Evolutionary conservation across 2,888 invertebrate species (phyloP), one percentile per base, ranked within the genome.

Genomic region (Eumacrocentrus americanus): DNA sequence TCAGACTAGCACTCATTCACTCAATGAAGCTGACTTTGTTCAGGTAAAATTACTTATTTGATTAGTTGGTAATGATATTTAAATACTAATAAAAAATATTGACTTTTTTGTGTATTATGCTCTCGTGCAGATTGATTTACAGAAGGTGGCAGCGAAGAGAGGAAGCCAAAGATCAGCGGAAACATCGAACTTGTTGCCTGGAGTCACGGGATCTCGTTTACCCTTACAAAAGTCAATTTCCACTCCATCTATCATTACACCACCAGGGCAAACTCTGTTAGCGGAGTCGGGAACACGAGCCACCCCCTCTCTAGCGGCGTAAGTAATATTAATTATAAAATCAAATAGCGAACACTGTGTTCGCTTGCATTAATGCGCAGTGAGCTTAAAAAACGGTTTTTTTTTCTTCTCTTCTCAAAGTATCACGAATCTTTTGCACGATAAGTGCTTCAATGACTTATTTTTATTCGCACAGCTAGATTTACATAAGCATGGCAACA

Each of bases 221-320:
- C 92, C 93, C 59, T 84, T 94, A 53, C 94, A 94, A 82, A 94
- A 94, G 83, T 93, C 93, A 52, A 90, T 94, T 60, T 94, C 94
- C 14, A 94, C 94, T 53, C 94, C 94, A 51, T 93, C 93, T 68
- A 94, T 94, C 64, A 90, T 93, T 51, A 91, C 91, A 29, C 85
- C 86, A 64, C 82, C 86, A 64, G 87, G 87, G 69, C 82, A 86
- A 68, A 84, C 82, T 56, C 86, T 86, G 67, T 87, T 87, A 73
- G 81, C 86, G 74, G 82, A 79, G 72, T 70, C 74, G 71, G 78
- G 78, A 56, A 76, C 82, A 46, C 79, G 84, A 61, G 82, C 82
- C 12, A 81, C 83, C 61, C 84, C 85, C 7, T 83, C 84, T n/a
- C 78, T 86, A 56, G 83, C 85, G 65, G 82, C 85, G 87, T 87